Base-by-base conservation (phyloP, 2,888 invertebrate species). In the Apamea crenata region DNA sequence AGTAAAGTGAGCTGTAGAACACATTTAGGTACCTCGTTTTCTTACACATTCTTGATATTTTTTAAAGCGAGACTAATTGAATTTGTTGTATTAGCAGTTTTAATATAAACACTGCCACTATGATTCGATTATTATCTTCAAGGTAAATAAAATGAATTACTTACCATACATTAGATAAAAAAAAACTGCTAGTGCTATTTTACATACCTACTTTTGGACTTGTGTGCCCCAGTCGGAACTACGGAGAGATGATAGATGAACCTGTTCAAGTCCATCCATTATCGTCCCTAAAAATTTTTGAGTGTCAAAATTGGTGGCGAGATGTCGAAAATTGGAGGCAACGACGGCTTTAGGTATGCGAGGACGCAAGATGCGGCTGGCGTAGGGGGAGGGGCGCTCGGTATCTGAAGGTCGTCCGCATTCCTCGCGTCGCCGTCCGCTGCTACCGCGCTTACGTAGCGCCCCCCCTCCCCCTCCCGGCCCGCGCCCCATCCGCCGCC, bases 371-470 rank as follows among this genome's bases (percentile, higher is more conserved):
- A 96, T 96, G 96, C 95, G 96, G 96, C 95, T 92, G 94, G 95
- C 94, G 94, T 92, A 91, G 93, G 94, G 96, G 96, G 96, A 95
- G 96, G 96, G 96, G 96, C 95, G 95, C 93, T 96, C 96, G 96
- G 96, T 95, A 96, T 96, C 95, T 96, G 96, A 97, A 97, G 97
- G 97, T 96, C 97, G 96, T 96, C 97, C 96, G 96, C 97, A 97
- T 97, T 96, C 97, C 96, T 95, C 94, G 95, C 96, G 96, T 96
- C 96, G 96, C 96, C 96, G 96, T 94, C 96, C 96, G 96, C 96
- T 93, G 96, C 97, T 96, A 96, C 97, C 96, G 96, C 96, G 96
- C 96, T 97, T 97, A 97, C 97, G 97, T 97, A 96, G 96, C 96
- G 95, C 96, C 96, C 94, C 92, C 92, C 91, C 87, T 90, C 89